A percentile compares a stretch with the other conserved stretches of the same genome.
Conservation (phyloP, 1,140 invertebrate genomes). For the Acarapis woodi region DNA sequence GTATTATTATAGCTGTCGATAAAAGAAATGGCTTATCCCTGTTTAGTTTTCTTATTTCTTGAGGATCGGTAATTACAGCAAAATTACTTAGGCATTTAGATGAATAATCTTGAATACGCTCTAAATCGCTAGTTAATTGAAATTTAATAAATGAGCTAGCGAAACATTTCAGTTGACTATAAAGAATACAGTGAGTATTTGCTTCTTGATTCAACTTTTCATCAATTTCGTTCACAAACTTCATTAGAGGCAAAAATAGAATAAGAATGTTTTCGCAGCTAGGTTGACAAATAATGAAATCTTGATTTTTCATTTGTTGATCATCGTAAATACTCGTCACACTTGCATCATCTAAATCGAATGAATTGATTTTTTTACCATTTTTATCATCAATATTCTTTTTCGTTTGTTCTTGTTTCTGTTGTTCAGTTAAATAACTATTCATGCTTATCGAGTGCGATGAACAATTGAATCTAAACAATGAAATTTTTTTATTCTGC, state of each 20-base stretch:
- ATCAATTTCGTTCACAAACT: constrained; percentile 46
- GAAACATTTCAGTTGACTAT: constrained; percentile 40
- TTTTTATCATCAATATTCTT: constrained; percentile 8
- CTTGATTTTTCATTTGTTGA: constrained; percentile 1
- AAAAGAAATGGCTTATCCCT: constrained; percentile 17
- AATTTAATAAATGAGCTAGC: constrained; percentile 30
- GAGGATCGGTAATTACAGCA: constrained; percentile 31
- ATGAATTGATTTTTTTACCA: constrained; percentile 7
- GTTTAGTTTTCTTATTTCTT: constrained; percentile 23
- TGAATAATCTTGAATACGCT: constrained; percentile 23
- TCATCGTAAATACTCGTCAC: constrained; percentile 13
- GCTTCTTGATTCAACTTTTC: constrained; percentile 27
- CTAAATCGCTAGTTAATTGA: constrained; percentile 16
- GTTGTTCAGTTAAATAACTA: constrained; percentile 29
- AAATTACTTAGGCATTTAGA: constrained; percentile 42
- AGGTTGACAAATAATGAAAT: constrained; percentile 5
- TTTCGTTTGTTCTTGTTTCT: constrained; percentile 11
- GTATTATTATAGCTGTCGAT: constrained; percentile 39
- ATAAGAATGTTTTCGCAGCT: constrained; percentile 16
- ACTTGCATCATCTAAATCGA: constrained; percentile 10
- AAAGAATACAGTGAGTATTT: constrained; percentile 30
- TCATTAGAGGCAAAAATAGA: constrained; percentile 38
- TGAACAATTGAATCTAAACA: constrained; percentile 51
- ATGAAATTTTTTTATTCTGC: constrained; percentile 20
- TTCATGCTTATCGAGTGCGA: constrained; percentile 36